A percentile compares a stretch with the other conserved stretches of the same genome.
Conservation (phyloP, 2,888 invertebrate species). For the Meandrusa payeni region DNA sequence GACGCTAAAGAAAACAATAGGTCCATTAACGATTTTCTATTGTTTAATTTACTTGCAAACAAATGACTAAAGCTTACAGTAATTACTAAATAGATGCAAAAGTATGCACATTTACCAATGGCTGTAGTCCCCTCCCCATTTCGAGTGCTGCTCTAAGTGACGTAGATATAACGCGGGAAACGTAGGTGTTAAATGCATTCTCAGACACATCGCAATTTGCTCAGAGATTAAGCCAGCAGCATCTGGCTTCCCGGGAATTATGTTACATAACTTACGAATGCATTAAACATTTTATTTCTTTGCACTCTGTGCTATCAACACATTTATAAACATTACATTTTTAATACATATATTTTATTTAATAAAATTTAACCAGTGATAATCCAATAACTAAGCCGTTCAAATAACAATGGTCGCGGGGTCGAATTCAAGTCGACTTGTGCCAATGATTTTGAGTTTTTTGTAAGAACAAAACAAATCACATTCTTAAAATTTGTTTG, state of each 20-base stretch:
- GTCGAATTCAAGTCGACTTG: too few relatives aligned
- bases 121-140: constrained; percentile 6
- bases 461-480: too few relatives aligned
- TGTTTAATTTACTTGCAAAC: constrained; percentile 4
- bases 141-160: constrained; percentile 13
- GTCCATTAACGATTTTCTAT: background rate
- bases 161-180: constrained; percentile 20
- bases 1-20: background rate
- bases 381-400: too few relatives aligned
- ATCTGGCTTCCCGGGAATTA: constrained; percentile 20
- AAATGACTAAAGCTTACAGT: background rate
- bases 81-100: constrained; percentile 10
- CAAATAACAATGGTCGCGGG: too few relatives aligned
- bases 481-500: too few relatives aligned
- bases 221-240: constrained; percentile 20
- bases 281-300: constrained; percentile 12
- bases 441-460: too few relatives aligned
- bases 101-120: constrained; percentile 14
- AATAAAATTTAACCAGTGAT: background rate
- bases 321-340: background rate
- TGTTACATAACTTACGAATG: constrained; percentile 15
- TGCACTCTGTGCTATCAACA: background rate
- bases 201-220: constrained; percentile 25
- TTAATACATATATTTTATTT: background rate
- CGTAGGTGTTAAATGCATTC: constrained; percentile 24